Evolutionary conservation across 2,113 vertebrate genomes (phyloP), one percentile per base, ranked within the genome.

Genomic region (Heterocephalus glaber): DNA sequence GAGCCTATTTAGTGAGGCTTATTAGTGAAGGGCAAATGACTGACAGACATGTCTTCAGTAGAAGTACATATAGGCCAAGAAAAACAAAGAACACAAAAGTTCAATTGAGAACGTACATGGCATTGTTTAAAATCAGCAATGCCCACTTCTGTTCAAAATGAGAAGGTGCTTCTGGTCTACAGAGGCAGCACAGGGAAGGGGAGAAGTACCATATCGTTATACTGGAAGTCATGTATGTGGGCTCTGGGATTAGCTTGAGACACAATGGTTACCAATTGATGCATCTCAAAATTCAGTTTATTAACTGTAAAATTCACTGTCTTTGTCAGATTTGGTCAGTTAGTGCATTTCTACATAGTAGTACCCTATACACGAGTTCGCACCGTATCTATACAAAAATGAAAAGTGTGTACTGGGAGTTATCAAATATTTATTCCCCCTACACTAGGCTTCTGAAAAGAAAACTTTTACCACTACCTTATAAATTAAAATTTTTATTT

Each of bases 61-160:
- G 86, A 96, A 91, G 82, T 72, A 91, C 26, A 82, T 61, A 41
- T 4, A 33, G 58, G 93, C 82, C 94, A 96, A 86, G 26, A 77
- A 96, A 94, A 97, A 94, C 74, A 94, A 92, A 92, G 54, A 94
- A 38, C 79, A 92, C 76, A 96, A 93, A 92, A 41, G 86, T 19
- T 38, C 70, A 38, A 89, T 76, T 97, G 82, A 91, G 65, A 92
- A 95, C 2, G 52, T 17, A 58, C 35, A 79, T 0, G 56, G 91
- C 85, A 82, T n/a, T 95, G 76, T 88, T 93, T 88, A 79, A 86
- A 96, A 95, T 81, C 11, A 95, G 95, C 58, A 94, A 41, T 19
- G 8, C 38, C 63, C 63, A 80, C 61, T 96, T 65, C 86, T 70
- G 28, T 72, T 86, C n/a, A n/a, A 47, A 44, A 20, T 7, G 33